Percentiles rank a stretch among this genome's conserved stretches.
Evolutionary conservation across 2,797 vertebrate species (phyloP).

Genomic region (Lutjanus argentimaculatus): DNA sequence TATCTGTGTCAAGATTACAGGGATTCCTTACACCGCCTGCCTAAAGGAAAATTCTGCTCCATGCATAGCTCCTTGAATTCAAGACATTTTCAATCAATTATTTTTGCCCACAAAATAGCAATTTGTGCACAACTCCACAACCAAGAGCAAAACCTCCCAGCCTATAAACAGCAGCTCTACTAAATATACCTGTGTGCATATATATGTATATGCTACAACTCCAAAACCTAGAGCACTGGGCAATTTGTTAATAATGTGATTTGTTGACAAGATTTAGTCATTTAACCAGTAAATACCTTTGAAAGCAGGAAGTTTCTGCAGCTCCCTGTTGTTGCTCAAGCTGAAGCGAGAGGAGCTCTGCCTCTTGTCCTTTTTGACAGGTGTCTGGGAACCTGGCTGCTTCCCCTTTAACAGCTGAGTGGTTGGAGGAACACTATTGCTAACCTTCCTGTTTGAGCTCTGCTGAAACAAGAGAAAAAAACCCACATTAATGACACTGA

Average conservation of each 20-base stretch:
- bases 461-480: conserved; percentile 71
- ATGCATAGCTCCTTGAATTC: background rate
- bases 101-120: background rate
- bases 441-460: conserved; percentile 92
- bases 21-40: background rate
- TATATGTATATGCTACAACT: background rate
- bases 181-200: background rate
- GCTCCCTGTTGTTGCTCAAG: conserved; percentile 95
- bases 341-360: conserved; percentile 95
- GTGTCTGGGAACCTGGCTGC: conserved; percentile 89
- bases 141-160: background rate
- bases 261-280: conserved; percentile 9
- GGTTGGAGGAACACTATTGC: conserved; percentile 88
- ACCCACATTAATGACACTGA: conserved; percentile 23
- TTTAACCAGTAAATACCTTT: conserved; percentile 86
- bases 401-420: conserved; percentile 95
- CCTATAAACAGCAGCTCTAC: background rate
- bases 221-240: background rate
- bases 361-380: conserved; percentile 95
- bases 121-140: background rate
- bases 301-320: conserved; percentile 96
- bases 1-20: conserved; percentile 35
- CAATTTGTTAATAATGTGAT: conserved; percentile 15
- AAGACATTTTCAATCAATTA: background rate
- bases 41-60: background rate